phyloP scores from a whole-genome alignment of 1,140 invertebrate genomes.

The Drosophila parvula region DNA sequence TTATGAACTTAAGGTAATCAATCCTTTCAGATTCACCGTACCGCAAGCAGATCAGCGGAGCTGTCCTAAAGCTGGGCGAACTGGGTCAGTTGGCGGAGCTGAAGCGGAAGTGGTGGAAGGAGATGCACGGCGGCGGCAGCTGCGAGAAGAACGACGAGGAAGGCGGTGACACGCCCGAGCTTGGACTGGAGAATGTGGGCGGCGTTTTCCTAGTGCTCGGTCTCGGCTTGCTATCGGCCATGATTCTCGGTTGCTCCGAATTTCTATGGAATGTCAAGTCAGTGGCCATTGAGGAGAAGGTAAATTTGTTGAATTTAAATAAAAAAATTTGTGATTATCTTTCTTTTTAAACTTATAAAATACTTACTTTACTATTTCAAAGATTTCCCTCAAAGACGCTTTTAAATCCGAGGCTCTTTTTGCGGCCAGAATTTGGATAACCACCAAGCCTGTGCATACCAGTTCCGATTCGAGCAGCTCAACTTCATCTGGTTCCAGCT shows the following conservation, averaged over 20 bases:
- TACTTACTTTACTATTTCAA: not conserved
- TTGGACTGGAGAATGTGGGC: conserved; percentile 88
- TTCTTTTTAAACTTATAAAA: not conserved
- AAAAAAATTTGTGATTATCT: not conserved
- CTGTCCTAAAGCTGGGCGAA: conserved; percentile 92
- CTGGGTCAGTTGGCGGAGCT: conserved; percentile 88
- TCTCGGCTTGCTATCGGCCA: conserved; percentile 85
- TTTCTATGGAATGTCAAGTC: conserved; percentile 88
- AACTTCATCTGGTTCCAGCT: conserved; percentile 47
- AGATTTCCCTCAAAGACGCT: conserved; percentile 86
- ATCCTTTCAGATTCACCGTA: conserved; percentile 88
- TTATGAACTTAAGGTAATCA: no score
- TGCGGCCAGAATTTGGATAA: conserved; percentile 85
- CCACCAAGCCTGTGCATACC: conserved; percentile 75
- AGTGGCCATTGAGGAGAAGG: conserved; percentile 86
- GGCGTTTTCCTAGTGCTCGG: conserved; percentile 90
- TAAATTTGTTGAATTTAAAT: conserved; percentile 58
- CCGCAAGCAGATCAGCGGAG: conserved; percentile 88
- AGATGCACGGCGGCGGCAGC: conserved; percentile 84
- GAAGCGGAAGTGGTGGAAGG: conserved; percentile 94
- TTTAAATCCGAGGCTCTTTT: conserved; percentile 86
- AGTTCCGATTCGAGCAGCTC: conserved; percentile 59
- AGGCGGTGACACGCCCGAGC: conserved; percentile 82
- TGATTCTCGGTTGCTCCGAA: conserved; percentile 86
- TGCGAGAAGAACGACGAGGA: conserved; percentile 59